Evolutionary conservation across 2,797 vertebrate species (phyloP).

Genomic region (Champsocephalus gunnari): DNA sequence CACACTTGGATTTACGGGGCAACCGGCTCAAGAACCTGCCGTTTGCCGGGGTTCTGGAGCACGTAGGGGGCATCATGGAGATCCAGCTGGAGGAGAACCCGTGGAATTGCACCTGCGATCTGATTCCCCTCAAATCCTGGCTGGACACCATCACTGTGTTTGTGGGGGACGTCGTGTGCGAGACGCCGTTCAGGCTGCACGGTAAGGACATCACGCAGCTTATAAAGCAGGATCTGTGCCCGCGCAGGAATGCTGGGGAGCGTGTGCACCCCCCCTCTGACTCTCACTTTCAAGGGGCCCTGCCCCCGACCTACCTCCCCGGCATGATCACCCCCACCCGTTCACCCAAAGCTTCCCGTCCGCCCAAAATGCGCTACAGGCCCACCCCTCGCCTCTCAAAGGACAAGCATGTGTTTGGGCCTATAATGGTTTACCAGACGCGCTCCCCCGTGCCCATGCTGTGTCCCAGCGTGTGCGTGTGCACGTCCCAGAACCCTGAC

Average conservation of each 20-base stretch:
- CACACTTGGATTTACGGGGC: slow-evolving; percentile 96
- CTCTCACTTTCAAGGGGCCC: slow-evolving; percentile 86
- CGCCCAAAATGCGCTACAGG: slow-evolving; percentile 93
- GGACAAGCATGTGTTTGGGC: slow-evolving; percentile 96
- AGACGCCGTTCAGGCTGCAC: slow-evolving; percentile 96
- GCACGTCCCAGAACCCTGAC: slow-evolving; percentile 94
- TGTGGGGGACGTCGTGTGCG: slow-evolving; percentile 96
- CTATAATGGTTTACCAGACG: slow-evolving; percentile 99
- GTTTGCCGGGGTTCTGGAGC: slow-evolving; percentile 95
- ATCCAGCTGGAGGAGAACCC: slow-evolving; percentile 99
- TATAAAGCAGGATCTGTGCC: slow-evolving; percentile 96
- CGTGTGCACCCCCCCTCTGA: slow-evolving; percentile 86
- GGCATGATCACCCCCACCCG: slow-evolving; percentile 89
- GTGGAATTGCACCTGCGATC: slow-evolving; percentile 98
- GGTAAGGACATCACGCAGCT: slow-evolving; percentile 97
- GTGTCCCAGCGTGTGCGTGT: slow-evolving; percentile 93
- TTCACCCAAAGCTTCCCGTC: slow-evolving; percentile 91
- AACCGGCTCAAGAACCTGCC: slow-evolving; percentile 96
- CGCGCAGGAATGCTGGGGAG: slow-evolving; percentile 89
- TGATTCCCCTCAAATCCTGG: slow-evolving; percentile 97
- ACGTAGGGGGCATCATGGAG: slow-evolving; percentile 98
- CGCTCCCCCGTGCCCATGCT: slow-evolving; percentile 93
- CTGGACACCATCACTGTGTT: slow-evolving; percentile 97
- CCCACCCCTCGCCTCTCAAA: slow-evolving; percentile 93
- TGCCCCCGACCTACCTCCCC: slow-evolving; percentile 88